Percentiles rank a stretch among this genome's conserved stretches.
These are phyloP conservation scores for Percina caprodes DNA, from an alignment of 2,113 vertebrate genomes.

Conservation along the genomic window DNA sequence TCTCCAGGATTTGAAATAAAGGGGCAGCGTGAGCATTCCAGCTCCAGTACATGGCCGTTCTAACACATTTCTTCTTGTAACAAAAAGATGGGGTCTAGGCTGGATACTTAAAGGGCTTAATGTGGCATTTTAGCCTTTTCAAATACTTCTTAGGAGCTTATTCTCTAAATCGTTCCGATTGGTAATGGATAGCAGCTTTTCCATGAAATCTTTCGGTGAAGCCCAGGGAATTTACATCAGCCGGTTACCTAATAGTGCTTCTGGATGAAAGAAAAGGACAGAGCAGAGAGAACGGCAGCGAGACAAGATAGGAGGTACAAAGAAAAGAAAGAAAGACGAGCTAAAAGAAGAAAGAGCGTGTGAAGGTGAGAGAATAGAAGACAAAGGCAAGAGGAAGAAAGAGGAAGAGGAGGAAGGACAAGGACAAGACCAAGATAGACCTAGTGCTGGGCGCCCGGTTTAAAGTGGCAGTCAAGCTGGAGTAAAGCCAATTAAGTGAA, in stretches of 20 bases:
- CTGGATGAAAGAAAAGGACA: slow-evolving; percentile 27
- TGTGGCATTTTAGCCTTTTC: slow-evolving; percentile 21
- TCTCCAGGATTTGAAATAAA: neutral
- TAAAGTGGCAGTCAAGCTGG: slow-evolving; percentile 66
- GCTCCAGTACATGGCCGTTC: neutral
- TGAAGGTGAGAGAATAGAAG: slow-evolving; percentile 17
- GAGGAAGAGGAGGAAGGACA: slow-evolving; percentile 8
- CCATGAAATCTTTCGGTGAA: slow-evolving; percentile 45
- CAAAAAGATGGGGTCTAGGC: too few relatives aligned
- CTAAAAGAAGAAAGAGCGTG: slow-evolving; percentile 6
- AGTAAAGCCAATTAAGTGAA: slow-evolving; percentile 78
- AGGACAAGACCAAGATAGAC: slow-evolving; percentile 59
- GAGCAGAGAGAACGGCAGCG: slow-evolving; percentile 3
- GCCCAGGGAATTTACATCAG: slow-evolving; percentile 54
- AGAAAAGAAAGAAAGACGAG: slow-evolving; percentile 3
- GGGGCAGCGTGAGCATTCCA: neutral
- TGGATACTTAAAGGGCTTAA: slow-evolving; percentile 16
- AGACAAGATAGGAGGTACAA: slow-evolving; percentile 23
- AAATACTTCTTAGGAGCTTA: slow-evolving; percentile 52
- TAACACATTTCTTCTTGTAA: neutral
- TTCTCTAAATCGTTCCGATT: slow-evolving; percentile 46
- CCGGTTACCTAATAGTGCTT: slow-evolving; percentile 58
- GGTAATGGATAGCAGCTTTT: slow-evolving; percentile 59
- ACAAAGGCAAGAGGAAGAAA: neutral
- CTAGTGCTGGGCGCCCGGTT: slow-evolving; percentile 47